phyloP scores from a whole-genome alignment of 2,888 invertebrate species.

The Syrphus vitripennis region DNA sequence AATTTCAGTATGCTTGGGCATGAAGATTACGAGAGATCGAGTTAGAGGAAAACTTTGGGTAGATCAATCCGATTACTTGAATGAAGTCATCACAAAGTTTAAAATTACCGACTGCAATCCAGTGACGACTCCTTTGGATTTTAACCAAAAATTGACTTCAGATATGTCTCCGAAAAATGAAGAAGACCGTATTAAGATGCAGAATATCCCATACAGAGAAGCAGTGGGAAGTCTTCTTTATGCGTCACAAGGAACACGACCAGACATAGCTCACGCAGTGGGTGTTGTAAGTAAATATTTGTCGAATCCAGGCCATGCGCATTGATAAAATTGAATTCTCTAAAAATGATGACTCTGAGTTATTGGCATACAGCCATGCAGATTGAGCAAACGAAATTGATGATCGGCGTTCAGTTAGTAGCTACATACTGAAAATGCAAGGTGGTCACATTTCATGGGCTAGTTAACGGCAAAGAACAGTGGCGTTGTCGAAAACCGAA shows the following conservation, averaged over 20 bases:
- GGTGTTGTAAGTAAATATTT: neutral
- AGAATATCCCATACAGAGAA: neutral
- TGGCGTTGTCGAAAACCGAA: too few species aligned
- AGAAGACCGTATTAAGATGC: neutral
- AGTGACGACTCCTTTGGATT: neutral
- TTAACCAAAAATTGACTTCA: neutral
- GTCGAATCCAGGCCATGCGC: neutral
- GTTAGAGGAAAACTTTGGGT: neutral
- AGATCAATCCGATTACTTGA: neutral
- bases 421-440: neutral
- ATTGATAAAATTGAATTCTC: neutral
- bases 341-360: neutral
- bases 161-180: conserved; percentile 1
- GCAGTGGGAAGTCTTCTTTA: neutral
- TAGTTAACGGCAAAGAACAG: too few species aligned
- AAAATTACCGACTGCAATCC: neutral
- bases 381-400: neutral
- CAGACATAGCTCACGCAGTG: neutral
- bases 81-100: neutral
- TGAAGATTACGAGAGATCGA: conserved; percentile 1
- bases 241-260: neutral
- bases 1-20: neutral
- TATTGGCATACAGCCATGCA: neutral
- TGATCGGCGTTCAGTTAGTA: neutral
- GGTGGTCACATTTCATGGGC: too few species aligned